Conservation (phyloP, 1,140 invertebrate genomes). For the Euglossa dilemma region DNA sequence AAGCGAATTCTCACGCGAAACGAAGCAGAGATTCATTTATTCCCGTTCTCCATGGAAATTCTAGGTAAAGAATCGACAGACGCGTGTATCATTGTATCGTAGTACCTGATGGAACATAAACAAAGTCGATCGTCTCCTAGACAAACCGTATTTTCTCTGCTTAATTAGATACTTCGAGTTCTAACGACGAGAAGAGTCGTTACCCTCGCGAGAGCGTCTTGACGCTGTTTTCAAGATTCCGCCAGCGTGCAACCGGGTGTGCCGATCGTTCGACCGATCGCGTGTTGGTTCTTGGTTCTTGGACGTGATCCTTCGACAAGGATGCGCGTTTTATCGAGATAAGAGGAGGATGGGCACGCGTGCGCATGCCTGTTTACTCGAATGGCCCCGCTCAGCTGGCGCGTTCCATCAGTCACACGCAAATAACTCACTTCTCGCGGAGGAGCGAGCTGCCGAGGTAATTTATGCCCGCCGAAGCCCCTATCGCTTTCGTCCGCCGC, state of each 20-base stretch:
- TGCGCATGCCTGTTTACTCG: slow-evolving; percentile 71
- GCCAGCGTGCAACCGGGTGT: background rate
- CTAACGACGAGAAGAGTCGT: slow-evolving; percentile 34
- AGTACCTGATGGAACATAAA: no score
- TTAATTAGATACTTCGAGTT: no score
- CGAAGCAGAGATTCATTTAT: no score
- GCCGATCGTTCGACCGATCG: slow-evolving; percentile 23
- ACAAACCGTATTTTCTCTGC: no score
- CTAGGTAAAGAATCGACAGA: no score
- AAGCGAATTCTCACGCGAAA: no score
- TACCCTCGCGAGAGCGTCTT: slow-evolving; percentile 2
- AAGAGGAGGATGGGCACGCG: slow-evolving; percentile 34
- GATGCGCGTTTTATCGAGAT: slow-evolving; percentile 37
- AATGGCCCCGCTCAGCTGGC: slow-evolving; percentile 79
- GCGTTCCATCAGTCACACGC: slow-evolving; percentile 82
- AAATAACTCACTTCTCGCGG: slow-evolving; percentile 81
- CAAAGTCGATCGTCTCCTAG: no score
- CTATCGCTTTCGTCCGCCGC: slow-evolving; percentile 46
- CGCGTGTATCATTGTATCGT: no score
- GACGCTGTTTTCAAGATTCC: background rate
- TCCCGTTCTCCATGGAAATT: no score
- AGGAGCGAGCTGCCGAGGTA: slow-evolving; percentile 71
- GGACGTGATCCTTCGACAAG: slow-evolving; percentile 32
- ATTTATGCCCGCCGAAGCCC: slow-evolving; percentile 77
- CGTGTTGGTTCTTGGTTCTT: background rate